These are phyloP conservation scores for Ericerus pela DNA, from an alignment of 1,140 invertebrate genomes.

Conservation along the genomic window DNA sequence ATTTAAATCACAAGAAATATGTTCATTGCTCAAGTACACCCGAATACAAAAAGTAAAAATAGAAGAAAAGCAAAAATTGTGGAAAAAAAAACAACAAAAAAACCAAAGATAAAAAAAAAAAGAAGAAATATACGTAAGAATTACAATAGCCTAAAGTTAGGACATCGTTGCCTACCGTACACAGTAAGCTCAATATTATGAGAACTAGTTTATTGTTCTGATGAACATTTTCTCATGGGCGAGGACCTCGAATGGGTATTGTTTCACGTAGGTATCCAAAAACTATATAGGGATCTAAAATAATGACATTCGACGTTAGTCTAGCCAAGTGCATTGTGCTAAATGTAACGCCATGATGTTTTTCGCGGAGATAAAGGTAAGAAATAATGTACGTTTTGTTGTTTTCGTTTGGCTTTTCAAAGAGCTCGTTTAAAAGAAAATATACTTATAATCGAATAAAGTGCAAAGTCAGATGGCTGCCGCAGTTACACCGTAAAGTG, in stretches of 20 bases:
- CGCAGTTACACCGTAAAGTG: neutral
- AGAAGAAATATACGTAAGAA: neutral
- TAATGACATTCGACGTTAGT: conserved; percentile 6
- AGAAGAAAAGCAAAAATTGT: too few species aligned
- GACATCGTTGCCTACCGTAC: too few species aligned
- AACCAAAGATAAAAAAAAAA: too few species aligned
- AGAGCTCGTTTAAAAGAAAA: neutral
- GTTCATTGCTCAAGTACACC: too few species aligned
- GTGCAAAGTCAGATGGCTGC: neutral
- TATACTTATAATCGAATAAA: neutral
- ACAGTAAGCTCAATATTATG: neutral
- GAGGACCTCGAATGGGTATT: neutral
- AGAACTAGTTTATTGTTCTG: conserved; percentile 2
- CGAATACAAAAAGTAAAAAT: too few species aligned
- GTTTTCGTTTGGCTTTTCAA: neutral
- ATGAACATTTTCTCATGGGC: neutral
- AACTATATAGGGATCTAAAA: conserved; percentile 10
- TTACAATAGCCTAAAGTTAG: neutral
- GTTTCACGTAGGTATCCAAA: neutral
- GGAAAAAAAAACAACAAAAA: too few species aligned
- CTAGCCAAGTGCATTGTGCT: neutral
- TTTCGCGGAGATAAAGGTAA: neutral
- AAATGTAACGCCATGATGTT: neutral
- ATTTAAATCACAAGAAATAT: too few species aligned
- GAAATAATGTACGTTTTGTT: neutral